phyloP scores from a whole-genome alignment of 2,113 vertebrate genomes.

The Crotophaga sulcirostris region DNA sequence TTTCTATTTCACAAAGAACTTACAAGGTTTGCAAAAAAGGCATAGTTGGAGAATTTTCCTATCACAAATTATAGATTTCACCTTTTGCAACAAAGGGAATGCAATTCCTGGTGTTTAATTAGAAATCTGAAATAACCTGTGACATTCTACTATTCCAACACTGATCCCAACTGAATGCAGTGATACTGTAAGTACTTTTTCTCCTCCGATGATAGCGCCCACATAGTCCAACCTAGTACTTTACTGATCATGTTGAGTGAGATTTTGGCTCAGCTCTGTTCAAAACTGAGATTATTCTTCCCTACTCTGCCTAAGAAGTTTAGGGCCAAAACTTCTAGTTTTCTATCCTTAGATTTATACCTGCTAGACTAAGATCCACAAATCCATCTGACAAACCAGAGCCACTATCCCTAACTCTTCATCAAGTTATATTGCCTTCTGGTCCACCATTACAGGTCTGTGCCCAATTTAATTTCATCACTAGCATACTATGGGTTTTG shows the following conservation, averaged over 20 bases:
- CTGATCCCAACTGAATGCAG: conserved; percentile 26
- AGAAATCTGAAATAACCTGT: conserved; percentile 37
- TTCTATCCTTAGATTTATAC: conserved; percentile 9
- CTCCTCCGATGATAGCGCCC: neutral
- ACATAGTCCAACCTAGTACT: neutral
- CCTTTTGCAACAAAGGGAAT: neutral
- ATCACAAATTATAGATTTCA: neutral
- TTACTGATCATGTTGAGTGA: conserved; percentile 28
- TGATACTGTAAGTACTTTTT: neutral
- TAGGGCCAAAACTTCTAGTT: neutral
- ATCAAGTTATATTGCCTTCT: neutral
- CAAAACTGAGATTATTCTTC: conserved; percentile 21
- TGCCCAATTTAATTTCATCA: neutral
- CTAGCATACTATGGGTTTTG: neutral
- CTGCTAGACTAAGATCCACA: neutral
- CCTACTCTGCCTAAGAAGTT: neutral
- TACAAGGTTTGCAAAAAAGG: neutral
- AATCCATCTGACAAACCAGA: neutral
- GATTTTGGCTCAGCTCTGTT: conserved; percentile 39
- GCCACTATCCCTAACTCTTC: neutral
- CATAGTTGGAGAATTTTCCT: neutral
- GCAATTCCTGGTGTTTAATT: conserved; percentile 55
- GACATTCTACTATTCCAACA: conserved; percentile 24
- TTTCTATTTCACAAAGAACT: neutral
- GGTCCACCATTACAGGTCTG: neutral